phyloP scores from a whole-genome alignment of 2,888 invertebrate species.

The Halictus quadricinctus region DNA sequence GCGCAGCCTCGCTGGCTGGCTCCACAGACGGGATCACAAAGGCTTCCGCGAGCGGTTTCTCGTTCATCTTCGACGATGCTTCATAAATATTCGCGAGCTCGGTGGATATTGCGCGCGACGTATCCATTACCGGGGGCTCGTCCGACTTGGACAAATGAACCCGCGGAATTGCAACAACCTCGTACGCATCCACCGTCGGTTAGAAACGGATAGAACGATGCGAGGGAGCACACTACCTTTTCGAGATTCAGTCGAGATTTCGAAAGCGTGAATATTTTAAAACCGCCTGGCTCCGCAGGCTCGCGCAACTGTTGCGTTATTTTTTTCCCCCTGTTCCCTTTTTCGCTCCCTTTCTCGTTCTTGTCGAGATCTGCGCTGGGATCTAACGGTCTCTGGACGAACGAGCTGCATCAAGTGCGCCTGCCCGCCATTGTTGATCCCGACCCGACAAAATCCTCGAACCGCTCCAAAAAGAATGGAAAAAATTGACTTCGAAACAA shows the following conservation, averaged over 20 bases:
- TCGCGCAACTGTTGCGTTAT: not conserved
- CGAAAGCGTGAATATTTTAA: constrained; percentile 19
- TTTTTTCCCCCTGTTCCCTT: not conserved
- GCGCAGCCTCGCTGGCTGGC: not conserved
- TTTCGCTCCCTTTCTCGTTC: not conserved
- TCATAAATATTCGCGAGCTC: constrained; percentile 66
- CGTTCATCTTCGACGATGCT: constrained; percentile 52
- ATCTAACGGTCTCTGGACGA: not conserved
- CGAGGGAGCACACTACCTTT: not conserved
- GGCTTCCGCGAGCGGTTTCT: constrained; percentile 48
- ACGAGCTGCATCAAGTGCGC: not conserved
- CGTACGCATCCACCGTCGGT: constrained; percentile 22
- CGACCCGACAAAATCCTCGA: not conserved
- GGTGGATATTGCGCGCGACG: constrained; percentile 49
- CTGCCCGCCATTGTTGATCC: not conserved
- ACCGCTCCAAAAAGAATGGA: not conserved
- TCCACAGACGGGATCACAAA: constrained; percentile 40
- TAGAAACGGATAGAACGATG: not conserved
- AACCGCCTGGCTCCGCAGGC: not conserved
- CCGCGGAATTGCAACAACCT: constrained; percentile 26
- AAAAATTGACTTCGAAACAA: not conserved
- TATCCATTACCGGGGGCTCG: constrained; percentile 56
- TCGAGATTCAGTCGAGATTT: constrained; percentile 31
- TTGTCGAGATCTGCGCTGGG: not conserved
- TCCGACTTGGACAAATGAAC: constrained; percentile 63